Percentiles rank a stretch among this genome's conserved stretches.
Conservation (phyloP, 2,113 vertebrate species). For the Romanogobio albipinnatus region DNA sequence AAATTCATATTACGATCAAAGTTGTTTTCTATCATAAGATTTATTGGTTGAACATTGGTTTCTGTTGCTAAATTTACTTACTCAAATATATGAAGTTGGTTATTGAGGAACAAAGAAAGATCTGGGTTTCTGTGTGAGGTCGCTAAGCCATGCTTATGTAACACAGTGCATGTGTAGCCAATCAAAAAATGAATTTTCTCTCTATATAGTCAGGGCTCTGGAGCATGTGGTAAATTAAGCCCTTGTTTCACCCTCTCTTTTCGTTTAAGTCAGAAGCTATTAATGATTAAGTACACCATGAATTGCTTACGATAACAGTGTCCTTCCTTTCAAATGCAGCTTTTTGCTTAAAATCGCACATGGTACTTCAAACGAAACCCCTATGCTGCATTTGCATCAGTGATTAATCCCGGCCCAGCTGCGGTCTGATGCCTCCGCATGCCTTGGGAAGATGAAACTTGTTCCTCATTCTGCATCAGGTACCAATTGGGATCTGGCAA, state of each 20-base stretch:
- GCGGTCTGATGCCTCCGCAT: constrained; percentile 23
- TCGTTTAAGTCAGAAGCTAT: constrained; percentile 24
- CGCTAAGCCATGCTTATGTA: constrained; percentile 18
- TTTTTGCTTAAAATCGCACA: constrained; percentile 36
- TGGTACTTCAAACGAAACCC: constrained; percentile 23
- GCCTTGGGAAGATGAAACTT: constrained; percentile 25
- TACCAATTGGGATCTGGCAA: constrained; percentile 16
- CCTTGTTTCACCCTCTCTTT: constrained; percentile 35
- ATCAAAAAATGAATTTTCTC: constrained; percentile 42
- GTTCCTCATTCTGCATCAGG: constrained; percentile 12
- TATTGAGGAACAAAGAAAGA: constrained; percentile 26
- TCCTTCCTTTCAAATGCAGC: constrained; percentile 1
- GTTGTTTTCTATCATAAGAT: not conserved
- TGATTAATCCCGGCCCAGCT: constrained; percentile 38
- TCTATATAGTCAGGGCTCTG: constrained; percentile 3
- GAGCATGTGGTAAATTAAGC: constrained; percentile 34
- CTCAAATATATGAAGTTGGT: constrained; percentile 20
- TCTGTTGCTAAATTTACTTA: not conserved
- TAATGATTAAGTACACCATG: constrained; percentile 10
- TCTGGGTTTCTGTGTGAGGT: not conserved
- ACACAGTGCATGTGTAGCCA: constrained; percentile 44
- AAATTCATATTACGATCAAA: not conserved
- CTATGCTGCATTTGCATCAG: constrained; percentile 29
- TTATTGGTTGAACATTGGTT: not conserved
- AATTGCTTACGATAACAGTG: constrained; percentile 33